Evolutionary conservation across 2,797 vertebrate species (phyloP).

Genomic region (Percopsis omiscomaycus): DNA sequence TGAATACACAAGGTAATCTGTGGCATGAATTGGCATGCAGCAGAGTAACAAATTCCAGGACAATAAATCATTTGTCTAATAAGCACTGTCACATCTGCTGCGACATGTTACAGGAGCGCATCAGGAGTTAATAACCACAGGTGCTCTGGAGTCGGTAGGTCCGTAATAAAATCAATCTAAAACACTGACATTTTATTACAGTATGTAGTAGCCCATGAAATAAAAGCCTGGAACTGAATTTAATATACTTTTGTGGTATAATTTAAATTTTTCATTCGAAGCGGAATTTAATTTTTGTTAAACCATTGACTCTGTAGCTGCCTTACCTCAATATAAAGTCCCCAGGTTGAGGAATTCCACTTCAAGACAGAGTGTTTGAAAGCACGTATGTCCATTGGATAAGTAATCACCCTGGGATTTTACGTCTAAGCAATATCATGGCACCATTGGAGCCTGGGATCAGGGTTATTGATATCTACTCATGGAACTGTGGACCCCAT

Average conservation of each 20-base stretch:
- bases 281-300: too few relatives aligned
- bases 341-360: too few relatives aligned
- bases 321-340: too few relatives aligned
- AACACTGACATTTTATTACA: too few relatives aligned
- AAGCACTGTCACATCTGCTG: not conserved
- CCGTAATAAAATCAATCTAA: not conserved
- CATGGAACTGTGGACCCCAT: slow-evolving; percentile 9
- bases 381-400: not conserved
- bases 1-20: not conserved
- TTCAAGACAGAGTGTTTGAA: too few relatives aligned
- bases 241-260: too few relatives aligned
- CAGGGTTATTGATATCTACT: slow-evolving; percentile 38
- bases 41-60: not conserved
- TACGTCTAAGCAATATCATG: not conserved
- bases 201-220: too few relatives aligned
- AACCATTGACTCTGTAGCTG: too few relatives aligned
- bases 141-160: not conserved
- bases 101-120: too few relatives aligned
- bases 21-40: not conserved
- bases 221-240: too few relatives aligned
- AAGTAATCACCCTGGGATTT: not conserved
- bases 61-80: not conserved
- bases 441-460: not conserved
- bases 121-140: too few relatives aligned
- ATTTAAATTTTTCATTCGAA: too few relatives aligned